Conservation (phyloP, 2,113 vertebrate genomes). For the Anguilla rostrata region DNA sequence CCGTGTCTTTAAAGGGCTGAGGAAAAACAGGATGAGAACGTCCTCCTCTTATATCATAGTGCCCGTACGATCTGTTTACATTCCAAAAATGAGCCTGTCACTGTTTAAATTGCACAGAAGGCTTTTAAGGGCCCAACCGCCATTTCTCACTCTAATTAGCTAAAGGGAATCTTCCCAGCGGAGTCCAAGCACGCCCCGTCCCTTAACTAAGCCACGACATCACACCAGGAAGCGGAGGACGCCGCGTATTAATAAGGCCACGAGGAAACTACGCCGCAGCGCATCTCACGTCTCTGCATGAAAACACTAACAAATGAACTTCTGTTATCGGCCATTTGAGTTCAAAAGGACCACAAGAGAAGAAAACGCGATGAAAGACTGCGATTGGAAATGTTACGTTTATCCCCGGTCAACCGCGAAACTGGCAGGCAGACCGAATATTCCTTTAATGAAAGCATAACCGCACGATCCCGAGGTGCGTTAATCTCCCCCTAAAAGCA, state of each 20-base stretch:
- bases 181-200: conserved; percentile 24
- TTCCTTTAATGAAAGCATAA: background rate
- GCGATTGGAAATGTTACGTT: background rate
- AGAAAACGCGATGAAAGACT: background rate
- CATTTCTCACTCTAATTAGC: conserved; percentile 52
- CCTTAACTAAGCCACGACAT: background rate
- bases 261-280: conserved; percentile 18
- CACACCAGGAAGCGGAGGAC: background rate
- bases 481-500: background rate
- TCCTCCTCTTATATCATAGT: conserved; percentile 41
- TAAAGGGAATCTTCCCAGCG: conserved; percentile 29
- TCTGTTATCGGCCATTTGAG: conserved; percentile 16
- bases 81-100: conserved; percentile 47
- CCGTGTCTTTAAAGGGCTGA: background rate
- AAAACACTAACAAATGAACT: background rate
- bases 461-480: background rate
- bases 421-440: background rate
- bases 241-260: conserved; percentile 6
- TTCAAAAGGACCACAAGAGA: conserved; percentile 1
- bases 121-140: conserved; percentile 34
- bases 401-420: background rate
- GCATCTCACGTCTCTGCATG: conserved; percentile 26
- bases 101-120: conserved; percentile 37
- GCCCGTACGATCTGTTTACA: conserved; percentile 51
- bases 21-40: conserved; percentile 1